phyloP scores from a whole-genome alignment of 2,888 invertebrate species.

The Ommatoiulus sabulosus region DNA sequence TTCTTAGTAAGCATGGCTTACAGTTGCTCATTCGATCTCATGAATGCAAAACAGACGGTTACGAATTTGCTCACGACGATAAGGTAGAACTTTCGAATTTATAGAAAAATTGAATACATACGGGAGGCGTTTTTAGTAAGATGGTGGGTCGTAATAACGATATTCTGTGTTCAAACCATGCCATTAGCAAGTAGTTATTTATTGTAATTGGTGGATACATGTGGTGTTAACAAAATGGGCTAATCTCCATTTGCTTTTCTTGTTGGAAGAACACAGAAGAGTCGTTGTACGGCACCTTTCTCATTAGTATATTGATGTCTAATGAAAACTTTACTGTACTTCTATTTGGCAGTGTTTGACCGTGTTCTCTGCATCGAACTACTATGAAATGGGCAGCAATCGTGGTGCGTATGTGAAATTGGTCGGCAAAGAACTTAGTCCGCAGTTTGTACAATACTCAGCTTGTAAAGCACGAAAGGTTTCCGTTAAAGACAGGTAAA shows the following conservation, averaged over 20 bases:
- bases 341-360: conserved; percentile 79
- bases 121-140: not conserved
- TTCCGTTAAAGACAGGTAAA: conserved; percentile 56
- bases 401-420: conserved; percentile 92
- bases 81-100: conserved; percentile 66
- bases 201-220: too few relatives aligned
- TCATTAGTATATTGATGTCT: not conserved
- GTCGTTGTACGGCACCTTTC: not conserved
- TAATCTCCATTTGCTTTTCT: not conserved
- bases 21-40: conserved; percentile 87
- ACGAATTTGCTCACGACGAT: conserved; percentile 85
- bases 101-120: not conserved
- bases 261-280: not conserved
- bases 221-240: not conserved
- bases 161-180: not conserved
- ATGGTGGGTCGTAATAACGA: too few relatives aligned
- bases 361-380: conserved; percentile 97
- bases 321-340: not conserved
- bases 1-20: conserved; percentile 82
- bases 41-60: conserved; percentile 93
- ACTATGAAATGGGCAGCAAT: conserved; percentile 93
- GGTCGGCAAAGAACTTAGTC: conserved; percentile 79
- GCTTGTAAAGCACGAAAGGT: conserved; percentile 68
- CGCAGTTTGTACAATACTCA: conserved; percentile 90
- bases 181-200: not conserved